Evolutionary conservation across 2,888 invertebrate species (phyloP), one percentile per base, ranked within the genome.

Genomic region (Drosophila koepferae): DNA sequence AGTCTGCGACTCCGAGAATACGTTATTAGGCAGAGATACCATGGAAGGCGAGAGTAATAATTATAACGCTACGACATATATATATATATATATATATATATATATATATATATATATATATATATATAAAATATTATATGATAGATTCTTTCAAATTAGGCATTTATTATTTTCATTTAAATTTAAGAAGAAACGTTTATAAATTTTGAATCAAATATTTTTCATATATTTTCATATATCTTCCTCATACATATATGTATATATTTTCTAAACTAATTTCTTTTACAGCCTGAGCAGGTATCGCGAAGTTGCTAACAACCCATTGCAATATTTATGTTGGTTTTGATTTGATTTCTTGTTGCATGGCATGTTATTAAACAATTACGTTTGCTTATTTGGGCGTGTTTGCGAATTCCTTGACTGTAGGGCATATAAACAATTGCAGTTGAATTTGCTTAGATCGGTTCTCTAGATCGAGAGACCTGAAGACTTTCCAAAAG

Each of bases 341-440:
- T 34, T n/a, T 34, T n/a, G 16, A 40, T 48, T 48, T 62, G 48
- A 64, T 40, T 59, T 53, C 38, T 74, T 43, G 51, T 53, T 59
- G 16, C 43, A 23, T 72, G 70, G 67, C 81, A 73, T 86, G 81
- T 80, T 81, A 86, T 86, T 89, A 86, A 83, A 89, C 82, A 89
- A 89, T 86, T 89, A 86, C 81, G 59, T 72, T 73, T 78, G 75
- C 74, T 59, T 68, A 14, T 63, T 78, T 65, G 75, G 82, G 86
- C 77, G 89, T 80, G 86, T 66, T 68, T 46, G 74, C 67, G 38
- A 80, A 72, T 62, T 64, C 54, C 63, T 72, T 69, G 62, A 54
- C 82, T 63, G 31, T 59, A 66, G 77, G 86, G 86, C 86, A 76
- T 49, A 12, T 38, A 36, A 23, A 61, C 73, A 65, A 53, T 73